Evolutionary conservation across 1,140 invertebrate species (phyloP), one percentile per base, ranked within the genome.

Genomic region (Eciton burchellii): DNA sequence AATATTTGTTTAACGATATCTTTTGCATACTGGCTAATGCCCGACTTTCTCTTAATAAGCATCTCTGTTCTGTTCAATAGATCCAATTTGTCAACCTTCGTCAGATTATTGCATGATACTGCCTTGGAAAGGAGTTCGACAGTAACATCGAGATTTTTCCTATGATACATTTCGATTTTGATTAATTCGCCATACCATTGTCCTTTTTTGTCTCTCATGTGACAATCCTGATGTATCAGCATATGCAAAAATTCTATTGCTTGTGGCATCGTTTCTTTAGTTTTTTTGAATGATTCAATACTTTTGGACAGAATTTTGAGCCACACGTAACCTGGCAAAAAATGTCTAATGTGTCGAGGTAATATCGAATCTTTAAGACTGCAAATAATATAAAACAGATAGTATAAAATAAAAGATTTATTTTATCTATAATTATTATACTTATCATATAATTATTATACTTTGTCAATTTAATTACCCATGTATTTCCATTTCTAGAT

Each of bases 221-320:
- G 84, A 11, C 60, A 65, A 11, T 90, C 56, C 52, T 92, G 89
- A n/a, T 85, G 8, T 49, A 94, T 77, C 21, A 94, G 81, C 5
- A 41, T 62, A 8, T 65, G 76, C 35, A 94, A 76, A 52, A 85
- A 87, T 19, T 88, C 43, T 6, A 89, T 74, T 0, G 88, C 91
- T 49, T 21, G 57, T 1, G 54, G 11, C 49, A 86, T 70, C 5
- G 57, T 88, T n/a, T 91, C 79, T 21, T 81, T 73, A 16, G 73
- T 24, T 57, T 93, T 94, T 84, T 94, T 94, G 57, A 93, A 92
- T 5, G 90, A 88, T 0, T 91, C 81, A 21, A 94, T 57, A 24
- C 90, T 91, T n/a, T 59, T 84, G 49, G 74, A 89, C 19, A 94
- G 54, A 70, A 93, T 77, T 90, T 94, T 94, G 0, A 87, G 66